Evolutionary conservation across 1,140 invertebrate genomes (phyloP).

Genomic region (Lordiphosa collinella): DNA sequence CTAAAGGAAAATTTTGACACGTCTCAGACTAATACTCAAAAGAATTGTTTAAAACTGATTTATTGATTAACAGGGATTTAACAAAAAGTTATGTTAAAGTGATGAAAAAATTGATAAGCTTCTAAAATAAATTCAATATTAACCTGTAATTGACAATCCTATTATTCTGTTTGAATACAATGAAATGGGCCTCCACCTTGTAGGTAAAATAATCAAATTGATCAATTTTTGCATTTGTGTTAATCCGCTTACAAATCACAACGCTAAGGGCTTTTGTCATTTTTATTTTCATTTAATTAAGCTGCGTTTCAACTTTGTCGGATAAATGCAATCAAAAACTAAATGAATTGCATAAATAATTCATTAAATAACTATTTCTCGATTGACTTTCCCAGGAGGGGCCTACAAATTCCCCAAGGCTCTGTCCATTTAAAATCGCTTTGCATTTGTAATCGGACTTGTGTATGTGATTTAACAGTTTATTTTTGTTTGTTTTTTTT

Average conservation of each 20-base stretch:
- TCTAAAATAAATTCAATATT: no score
- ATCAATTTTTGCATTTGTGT: conserved; percentile 34
- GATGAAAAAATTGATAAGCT: no score
- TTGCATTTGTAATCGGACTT: neutral
- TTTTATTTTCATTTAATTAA: conserved; percentile 38
- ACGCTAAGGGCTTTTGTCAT: conserved; percentile 32
- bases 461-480: no score
- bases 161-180: no score
- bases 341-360: conserved; percentile 48
- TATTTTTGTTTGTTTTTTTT: no score
- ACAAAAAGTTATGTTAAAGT: no score
- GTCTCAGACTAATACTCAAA: no score
- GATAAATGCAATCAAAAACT: conserved; percentile 7
- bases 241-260: conserved; percentile 34
- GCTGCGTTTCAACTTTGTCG: conserved; percentile 3
- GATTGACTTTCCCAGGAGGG: conserved; percentile 17
- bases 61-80: no score
- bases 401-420: no score
- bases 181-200: neutral
- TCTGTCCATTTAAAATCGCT: neutral
- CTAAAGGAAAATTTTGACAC: no score
- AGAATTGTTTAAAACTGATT: no score
- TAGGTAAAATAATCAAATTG: conserved; percentile 20
- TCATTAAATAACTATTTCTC: conserved; percentile 20
- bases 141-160: no score